Conservation (phyloP, 2,888 invertebrate genomes). For the Uloborus plumipes region DNA sequence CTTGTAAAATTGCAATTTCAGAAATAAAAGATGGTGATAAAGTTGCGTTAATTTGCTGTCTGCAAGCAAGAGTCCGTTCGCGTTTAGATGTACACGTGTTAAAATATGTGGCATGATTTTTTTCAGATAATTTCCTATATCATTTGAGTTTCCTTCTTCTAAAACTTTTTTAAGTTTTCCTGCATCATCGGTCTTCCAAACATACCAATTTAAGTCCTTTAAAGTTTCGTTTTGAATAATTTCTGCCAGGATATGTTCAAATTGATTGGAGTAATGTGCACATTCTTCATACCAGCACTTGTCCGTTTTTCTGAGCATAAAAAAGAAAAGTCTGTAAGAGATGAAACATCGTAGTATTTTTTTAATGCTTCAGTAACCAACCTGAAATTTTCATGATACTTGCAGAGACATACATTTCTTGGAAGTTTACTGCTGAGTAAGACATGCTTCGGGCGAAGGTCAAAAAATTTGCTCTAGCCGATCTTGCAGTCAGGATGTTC, state of each 20-base stretch:
- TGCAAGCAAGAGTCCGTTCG: too few relatives aligned
- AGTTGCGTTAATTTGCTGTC: too few relatives aligned
- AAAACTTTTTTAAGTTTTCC: neutral
- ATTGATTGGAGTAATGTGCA: neutral
- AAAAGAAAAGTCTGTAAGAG: neutral
- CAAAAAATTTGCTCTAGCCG: constrained; percentile 2
- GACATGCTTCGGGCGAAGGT: neutral
- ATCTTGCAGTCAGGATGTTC: neutral
- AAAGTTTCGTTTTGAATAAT: too few relatives aligned
- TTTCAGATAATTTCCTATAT: neutral
- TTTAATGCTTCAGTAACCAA: neutral
- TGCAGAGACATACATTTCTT: constrained; percentile 5
- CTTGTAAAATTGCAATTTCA: too few relatives aligned
- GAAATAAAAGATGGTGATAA: too few relatives aligned
- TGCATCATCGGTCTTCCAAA: neutral
- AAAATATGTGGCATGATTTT: neutral
- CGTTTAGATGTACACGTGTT: neutral
- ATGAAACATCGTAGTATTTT: neutral
- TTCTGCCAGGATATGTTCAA: neutral
- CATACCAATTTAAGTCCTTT: neutral
- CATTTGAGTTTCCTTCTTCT: neutral
- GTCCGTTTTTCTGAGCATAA: neutral
- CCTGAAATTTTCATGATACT: constrained; percentile 1
- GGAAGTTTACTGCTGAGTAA: constrained; percentile 7
- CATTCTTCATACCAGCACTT: neutral